phyloP scores from a whole-genome alignment of 2,888 invertebrate species.

The Pheosia tremula region DNA sequence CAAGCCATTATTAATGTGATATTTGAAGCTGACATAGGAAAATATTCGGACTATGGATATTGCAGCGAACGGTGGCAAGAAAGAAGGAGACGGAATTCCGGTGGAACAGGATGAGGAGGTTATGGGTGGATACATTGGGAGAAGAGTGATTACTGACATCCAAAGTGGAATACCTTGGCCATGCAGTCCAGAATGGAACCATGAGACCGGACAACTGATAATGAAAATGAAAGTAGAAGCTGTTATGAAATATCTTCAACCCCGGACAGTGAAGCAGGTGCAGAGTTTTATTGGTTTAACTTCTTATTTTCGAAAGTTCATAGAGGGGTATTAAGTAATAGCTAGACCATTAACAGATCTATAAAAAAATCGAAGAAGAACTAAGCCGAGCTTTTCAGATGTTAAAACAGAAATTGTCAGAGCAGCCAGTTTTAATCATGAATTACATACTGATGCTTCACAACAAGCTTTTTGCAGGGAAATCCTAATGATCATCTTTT shows the following conservation, averaged over 20 bases:
- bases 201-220: too few species aligned
- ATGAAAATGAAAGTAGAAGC: too few species aligned
- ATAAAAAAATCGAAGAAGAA: background rate
- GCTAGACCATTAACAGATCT: background rate
- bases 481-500: constrained; percentile 12
- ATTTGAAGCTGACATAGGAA: constrained; percentile 13
- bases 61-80: constrained; percentile 8
- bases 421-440: constrained; percentile 26
- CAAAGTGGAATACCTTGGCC: too few species aligned
- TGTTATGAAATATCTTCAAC: too few species aligned
- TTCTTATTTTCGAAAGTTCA: constrained; percentile 14
- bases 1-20: constrained; percentile 12
- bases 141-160: too few species aligned
- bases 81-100: too few species aligned
- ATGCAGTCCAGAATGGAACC: too few species aligned
- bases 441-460: constrained; percentile 27
- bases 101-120: too few species aligned
- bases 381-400: constrained; percentile 13
- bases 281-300: too few species aligned
- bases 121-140: constrained; percentile 1
- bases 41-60: constrained; percentile 11
- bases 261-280: too few species aligned
- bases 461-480: constrained; percentile 22
- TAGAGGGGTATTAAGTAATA: background rate
- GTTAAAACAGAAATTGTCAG: constrained; percentile 20